Percentiles rank a stretch among this genome's conserved stretches.
Evolutionary conservation across 2,113 vertebrate species (phyloP).

Genomic region (Poeciliopsis prolifica): DNA sequence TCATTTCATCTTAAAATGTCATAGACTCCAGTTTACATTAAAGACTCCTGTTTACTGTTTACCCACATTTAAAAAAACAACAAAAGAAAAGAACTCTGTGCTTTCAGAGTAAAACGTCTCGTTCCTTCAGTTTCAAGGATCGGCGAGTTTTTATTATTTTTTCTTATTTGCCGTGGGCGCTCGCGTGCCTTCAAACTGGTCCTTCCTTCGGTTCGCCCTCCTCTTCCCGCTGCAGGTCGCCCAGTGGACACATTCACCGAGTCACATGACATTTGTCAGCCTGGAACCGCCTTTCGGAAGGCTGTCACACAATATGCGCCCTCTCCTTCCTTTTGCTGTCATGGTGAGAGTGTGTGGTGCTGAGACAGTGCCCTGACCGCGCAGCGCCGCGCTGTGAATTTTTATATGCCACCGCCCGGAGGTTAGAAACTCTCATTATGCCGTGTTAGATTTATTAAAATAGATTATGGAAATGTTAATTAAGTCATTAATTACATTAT

Average conservation of each 20-base stretch:
- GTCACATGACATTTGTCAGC: constrained; percentile 77
- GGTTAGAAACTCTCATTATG: constrained; percentile 83
- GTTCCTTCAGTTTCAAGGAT: background rate
- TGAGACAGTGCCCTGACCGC: constrained; percentile 59
- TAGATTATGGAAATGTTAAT: constrained; percentile 89
- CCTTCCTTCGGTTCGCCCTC: constrained; percentile 1
- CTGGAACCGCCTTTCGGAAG: constrained; percentile 61
- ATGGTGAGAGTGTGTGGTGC: constrained; percentile 41
- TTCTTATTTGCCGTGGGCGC: background rate
- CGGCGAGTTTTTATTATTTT: too few species aligned
- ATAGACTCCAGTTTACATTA: background rate
- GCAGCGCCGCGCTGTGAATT: constrained; percentile 69
- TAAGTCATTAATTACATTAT: constrained; percentile 89
- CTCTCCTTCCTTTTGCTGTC: constrained; percentile 65
- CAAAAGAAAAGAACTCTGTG: too few species aligned
- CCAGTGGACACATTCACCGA: constrained; percentile 65
- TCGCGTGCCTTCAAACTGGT: constrained; percentile 5
- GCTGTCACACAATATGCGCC: constrained; percentile 65
- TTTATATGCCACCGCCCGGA: constrained; percentile 79
- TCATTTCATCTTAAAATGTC: background rate
- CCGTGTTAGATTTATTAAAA: constrained; percentile 86
- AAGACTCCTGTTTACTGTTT: background rate
- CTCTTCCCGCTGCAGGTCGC: constrained; percentile 51
- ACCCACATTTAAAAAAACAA: background rate
- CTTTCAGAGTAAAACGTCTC: background rate